These are phyloP conservation scores for Craniophora ligustri DNA, from an alignment of 2,888 invertebrate species.

Conservation along the genomic window DNA sequence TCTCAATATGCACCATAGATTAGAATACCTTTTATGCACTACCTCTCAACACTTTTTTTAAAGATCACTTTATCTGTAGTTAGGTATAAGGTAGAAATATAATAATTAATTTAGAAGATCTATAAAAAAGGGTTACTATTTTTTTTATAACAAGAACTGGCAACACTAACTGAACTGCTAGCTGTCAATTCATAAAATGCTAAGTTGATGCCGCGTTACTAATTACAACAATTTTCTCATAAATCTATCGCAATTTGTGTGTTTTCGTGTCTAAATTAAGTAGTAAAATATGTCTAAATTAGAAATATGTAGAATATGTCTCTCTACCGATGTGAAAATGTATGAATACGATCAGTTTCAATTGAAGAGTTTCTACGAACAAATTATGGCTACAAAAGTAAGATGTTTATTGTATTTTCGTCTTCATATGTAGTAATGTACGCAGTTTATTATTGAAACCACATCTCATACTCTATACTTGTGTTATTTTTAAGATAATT, in stretches of 20 bases:
- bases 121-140: no score
- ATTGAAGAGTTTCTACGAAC: conserved; percentile 67
- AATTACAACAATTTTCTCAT: conserved; percentile 25
- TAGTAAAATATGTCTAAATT: conserved; percentile 58
- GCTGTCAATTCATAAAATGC: conserved; percentile 28
- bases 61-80: no score
- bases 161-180: conserved; percentile 21
- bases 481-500: neutral
- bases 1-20: no score
- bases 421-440: neutral
- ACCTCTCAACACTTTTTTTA: no score
- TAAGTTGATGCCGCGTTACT: conserved; percentile 33
- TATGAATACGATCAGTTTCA: conserved; percentile 64
- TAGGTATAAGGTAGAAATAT: no score
- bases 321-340: conserved; percentile 65
- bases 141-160: neutral
- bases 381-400: conserved; percentile 69
- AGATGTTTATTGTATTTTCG: conserved; percentile 44
- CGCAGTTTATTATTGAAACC: neutral
- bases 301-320: conserved; percentile 69
- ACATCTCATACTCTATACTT: neutral
- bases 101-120: no score
- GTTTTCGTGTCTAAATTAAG: conserved; percentile 21
- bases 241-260: conserved; percentile 14
- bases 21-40: no score